Conservation (phyloP, 2,113 vertebrate genomes). For the Machaerirhynchus nigripectus region DNA sequence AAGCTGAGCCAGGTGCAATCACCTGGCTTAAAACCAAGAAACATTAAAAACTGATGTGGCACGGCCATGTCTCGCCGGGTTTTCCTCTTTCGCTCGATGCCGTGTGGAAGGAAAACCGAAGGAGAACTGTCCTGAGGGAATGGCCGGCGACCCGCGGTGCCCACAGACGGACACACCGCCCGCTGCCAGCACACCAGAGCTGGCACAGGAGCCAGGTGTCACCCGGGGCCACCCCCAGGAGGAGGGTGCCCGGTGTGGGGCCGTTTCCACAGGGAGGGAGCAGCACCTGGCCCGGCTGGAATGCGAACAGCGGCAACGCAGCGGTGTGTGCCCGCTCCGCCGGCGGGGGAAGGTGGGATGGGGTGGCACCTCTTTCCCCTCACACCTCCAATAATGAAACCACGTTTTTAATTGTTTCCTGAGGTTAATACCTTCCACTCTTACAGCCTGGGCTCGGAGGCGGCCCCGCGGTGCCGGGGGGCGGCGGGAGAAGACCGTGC, state of each 20-base stretch:
- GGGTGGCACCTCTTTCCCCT: not conserved
- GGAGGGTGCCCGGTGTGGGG: not conserved
- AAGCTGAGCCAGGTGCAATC: not conserved
- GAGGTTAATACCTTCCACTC: not conserved
- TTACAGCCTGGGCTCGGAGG: not conserved
- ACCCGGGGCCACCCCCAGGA: not conserved
- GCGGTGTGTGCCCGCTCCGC: too few species aligned
- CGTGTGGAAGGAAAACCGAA: rapidly evolving
- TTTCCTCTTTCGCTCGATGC: not conserved
- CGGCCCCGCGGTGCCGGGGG: too few species aligned
- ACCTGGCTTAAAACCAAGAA: not conserved
- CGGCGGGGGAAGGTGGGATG: not conserved
- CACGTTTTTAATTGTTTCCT: too few species aligned
- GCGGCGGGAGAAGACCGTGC: rapidly evolving
- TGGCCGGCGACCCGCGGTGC: not conserved
- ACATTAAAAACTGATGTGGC: not conserved
- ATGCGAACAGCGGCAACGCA: not conserved
- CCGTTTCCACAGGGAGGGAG: not conserved
- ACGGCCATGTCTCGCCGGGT: not conserved
- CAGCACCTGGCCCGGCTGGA: not conserved
- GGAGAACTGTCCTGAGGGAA: not conserved
- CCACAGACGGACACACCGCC: not conserved
- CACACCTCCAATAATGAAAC: rapidly evolving
- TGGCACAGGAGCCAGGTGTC: not conserved
- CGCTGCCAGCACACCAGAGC: not conserved